Conservation (phyloP, 1,140 invertebrate species). For the Bacillus rossius region DNA sequence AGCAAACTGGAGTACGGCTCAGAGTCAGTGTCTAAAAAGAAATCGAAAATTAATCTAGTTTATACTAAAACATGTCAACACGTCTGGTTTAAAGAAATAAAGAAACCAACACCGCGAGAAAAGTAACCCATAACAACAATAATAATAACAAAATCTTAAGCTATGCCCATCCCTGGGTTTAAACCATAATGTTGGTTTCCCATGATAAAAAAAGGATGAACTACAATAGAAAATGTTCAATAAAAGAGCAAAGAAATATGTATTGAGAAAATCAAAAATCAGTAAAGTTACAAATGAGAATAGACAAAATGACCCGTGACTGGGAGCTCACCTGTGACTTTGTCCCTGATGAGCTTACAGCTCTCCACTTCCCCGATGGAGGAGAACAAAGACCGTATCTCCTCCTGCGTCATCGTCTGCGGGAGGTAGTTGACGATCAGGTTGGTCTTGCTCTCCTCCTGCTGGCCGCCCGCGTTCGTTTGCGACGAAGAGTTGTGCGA, state of each 20-base stretch:
- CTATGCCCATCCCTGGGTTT: slow-evolving; percentile 15
- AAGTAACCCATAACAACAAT: slow-evolving; percentile 7
- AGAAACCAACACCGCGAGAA: slow-evolving; percentile 9
- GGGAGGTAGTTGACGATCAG: slow-evolving; percentile 99
- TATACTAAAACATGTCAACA: slow-evolving; percentile 9
- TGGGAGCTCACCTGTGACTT: slow-evolving; percentile 97
- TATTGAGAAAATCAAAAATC: too few species aligned
- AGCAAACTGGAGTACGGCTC: slow-evolving; percentile 20
- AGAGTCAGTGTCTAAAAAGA: slow-evolving; percentile 20
- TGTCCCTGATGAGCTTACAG: slow-evolving; percentile 98
- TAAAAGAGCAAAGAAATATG: too few species aligned
- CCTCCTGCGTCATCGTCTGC: slow-evolving; percentile 99
- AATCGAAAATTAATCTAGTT: slow-evolving; percentile 20
- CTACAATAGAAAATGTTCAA: not conserved
- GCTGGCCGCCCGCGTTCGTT: slow-evolving; percentile 51
- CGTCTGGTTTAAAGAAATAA: not conserved
- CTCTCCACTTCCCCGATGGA: slow-evolving; percentile 98
- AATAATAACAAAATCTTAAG: slow-evolving; percentile 4
- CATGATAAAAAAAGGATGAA: not conserved
- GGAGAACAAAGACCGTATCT: slow-evolving; percentile 94
- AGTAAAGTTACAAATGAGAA: too few species aligned
- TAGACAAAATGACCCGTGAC: too few species aligned
- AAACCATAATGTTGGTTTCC: not conserved
- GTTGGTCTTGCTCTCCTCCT: slow-evolving; percentile 95
- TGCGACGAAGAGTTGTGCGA: slow-evolving; percentile 37